A percentile compares a stretch with the other conserved stretches of the same genome.
Evolutionary conservation across 2,113 vertebrate genomes (phyloP).

Genomic region (Gopherus flavomarginatus): DNA sequence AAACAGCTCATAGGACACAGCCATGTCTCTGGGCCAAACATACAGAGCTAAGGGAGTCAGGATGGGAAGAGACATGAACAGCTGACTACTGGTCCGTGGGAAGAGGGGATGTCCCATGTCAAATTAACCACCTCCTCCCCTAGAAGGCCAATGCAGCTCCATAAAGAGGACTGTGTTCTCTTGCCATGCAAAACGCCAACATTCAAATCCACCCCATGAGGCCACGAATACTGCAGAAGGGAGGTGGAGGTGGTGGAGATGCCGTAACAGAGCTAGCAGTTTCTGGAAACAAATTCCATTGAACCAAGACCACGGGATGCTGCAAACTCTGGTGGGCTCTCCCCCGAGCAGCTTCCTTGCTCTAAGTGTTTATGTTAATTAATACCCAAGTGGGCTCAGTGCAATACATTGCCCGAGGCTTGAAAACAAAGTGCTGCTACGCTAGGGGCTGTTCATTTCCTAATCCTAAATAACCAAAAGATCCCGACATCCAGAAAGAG

Average conservation of each 20-base stretch:
- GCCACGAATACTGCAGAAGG: not conserved
- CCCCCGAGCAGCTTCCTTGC: not conserved
- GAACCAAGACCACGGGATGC: not conserved
- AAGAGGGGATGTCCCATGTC: not conserved
- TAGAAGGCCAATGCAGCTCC: not conserved
- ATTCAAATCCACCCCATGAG: not conserved
- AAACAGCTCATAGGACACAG: not conserved
- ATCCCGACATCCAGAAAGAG: not conserved
- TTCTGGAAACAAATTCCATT: not conserved
- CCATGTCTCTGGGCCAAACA: not conserved
- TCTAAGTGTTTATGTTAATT: not conserved
- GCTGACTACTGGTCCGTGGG: not conserved
- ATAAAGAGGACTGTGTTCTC: not conserved
- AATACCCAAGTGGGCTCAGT: not conserved
- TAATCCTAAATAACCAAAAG: not conserved
- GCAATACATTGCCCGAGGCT: not conserved
- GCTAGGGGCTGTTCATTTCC: not conserved
- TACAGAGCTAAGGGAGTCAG: not conserved
- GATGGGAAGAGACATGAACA: not conserved
- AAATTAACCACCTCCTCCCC: not conserved
- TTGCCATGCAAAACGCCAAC: not conserved
- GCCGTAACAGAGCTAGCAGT: not conserved
- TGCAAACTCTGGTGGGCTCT: not conserved
- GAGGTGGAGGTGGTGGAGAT: not conserved
- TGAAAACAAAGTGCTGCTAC: not conserved